Evolutionary conservation across 2,797 vertebrate species (phyloP), one percentile per base, ranked within the genome.

Genomic region (Aratinga solstitialis): DNA sequence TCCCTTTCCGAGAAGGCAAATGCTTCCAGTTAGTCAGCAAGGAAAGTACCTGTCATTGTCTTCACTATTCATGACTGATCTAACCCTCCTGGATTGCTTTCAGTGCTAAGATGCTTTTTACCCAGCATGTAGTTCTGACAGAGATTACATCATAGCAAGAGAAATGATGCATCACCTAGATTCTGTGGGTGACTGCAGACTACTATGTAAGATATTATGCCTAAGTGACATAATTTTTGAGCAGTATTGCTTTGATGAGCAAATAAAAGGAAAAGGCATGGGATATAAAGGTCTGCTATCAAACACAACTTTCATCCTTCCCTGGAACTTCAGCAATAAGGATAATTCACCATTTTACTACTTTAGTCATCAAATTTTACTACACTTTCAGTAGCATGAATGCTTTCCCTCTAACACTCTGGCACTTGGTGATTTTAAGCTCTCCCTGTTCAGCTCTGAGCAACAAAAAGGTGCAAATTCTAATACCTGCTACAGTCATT

Each of bases 401-500:
- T 73, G 48, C 54, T 79, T 91, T 77, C 67, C 92, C 80, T 85
- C 66, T 73, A 91, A 83, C 74, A 80, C 38, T 48, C 63, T 3
- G 18, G 50, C 56, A 84, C 36, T 80, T 42, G 48, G 66, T 88
- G 68, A 90, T 92, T 95, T 93, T 71, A 93, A 94, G 81, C 78
- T 84, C 66, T 94, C 51, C 61, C 18, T 68, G n/a, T 69, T 92
- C 75, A 94, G 59, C 36, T 96, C 48, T 65, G 67, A 93, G 56
- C 17, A 92, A 91, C 67, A 85, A 79, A 90, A 86, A 67, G 34
- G 50, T 92, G 61, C 61, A 92, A 85, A 92, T 94, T 81, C 78
- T 90, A 90, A 95, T 94, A 81, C 72, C 61, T 90, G 73, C 77
- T 90, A 87, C 38, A 96, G 23, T 75, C 53, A 53, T 42, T 84